phyloP scores from a whole-genome alignment of 2,888 invertebrate species.

The Iselma pallidipennis region DNA sequence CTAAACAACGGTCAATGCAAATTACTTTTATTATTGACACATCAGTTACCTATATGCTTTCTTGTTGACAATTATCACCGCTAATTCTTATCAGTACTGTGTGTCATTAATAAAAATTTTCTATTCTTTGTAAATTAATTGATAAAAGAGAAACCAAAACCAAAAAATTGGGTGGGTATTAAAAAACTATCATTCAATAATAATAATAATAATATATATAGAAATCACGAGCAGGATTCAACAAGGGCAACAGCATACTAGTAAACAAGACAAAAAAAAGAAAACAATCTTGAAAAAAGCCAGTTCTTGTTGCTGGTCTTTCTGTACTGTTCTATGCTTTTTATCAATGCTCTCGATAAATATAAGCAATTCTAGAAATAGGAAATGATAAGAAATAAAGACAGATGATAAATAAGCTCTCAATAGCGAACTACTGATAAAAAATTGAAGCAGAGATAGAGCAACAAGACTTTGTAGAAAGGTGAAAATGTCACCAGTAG shows the following conservation, averaged over 20 bases:
- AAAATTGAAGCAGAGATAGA: too few species aligned
- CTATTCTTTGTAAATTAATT: background rate
- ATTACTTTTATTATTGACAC: slow-evolving; percentile 40
- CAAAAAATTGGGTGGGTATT: background rate
- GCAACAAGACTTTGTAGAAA: too few species aligned
- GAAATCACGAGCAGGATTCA: background rate
- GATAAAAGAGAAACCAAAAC: too few species aligned
- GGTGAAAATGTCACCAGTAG: too few species aligned
- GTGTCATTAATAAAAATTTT: slow-evolving; percentile 23
- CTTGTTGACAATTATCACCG: too few species aligned
- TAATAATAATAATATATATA: background rate
- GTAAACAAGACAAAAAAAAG: too few species aligned
- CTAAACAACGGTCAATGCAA: slow-evolving; percentile 62
- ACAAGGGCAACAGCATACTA: background rate
- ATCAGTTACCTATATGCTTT: too few species aligned
- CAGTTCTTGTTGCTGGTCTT: background rate
- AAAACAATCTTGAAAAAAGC: too few species aligned
- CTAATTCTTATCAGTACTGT: too few species aligned
- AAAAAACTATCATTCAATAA: background rate
- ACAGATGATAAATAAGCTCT: background rate
- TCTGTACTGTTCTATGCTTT: background rate
- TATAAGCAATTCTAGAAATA: background rate
- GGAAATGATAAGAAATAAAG: too few species aligned
- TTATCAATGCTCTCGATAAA: background rate
- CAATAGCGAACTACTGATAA: background rate